Percentiles rank a stretch among this genome's conserved stretches.
Conservation (phyloP, 2,797 vertebrate genomes). For the Esox masquinongy region DNA sequence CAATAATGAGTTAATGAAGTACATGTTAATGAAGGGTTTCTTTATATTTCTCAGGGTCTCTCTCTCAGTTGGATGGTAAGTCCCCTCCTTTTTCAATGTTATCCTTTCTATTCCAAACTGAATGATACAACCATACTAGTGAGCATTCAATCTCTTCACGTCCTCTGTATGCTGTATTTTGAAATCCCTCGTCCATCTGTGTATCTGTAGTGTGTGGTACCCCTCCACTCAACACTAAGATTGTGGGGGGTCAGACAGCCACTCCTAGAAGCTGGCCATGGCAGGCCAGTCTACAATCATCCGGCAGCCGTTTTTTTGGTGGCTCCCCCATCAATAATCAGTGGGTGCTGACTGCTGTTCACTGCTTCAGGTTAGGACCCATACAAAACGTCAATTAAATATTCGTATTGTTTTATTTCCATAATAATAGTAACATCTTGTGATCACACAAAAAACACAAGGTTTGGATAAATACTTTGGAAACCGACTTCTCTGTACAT, state of each 20-base stretch:
- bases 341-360: conserved; percentile 77
- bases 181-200: neutral
- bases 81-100: conserved; percentile 3
- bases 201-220: conserved; percentile 25
- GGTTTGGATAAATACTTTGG: no score
- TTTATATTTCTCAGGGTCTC: conserved; percentile 41
- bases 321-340: conserved; percentile 71
- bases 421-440: no score
- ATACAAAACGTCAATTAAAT: neutral
- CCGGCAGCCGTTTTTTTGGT: conserved; percentile 63
- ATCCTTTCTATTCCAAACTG: neutral
- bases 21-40: neutral
- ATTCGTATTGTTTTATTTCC: no score
- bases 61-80: conserved; percentile 49
- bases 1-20: neutral
- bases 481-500: no score
- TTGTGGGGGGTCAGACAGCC: conserved; percentile 47
- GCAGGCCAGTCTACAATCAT: conserved; percentile 70
- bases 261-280: conserved; percentile 76
- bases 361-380: conserved; percentile 63
- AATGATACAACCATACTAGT: neutral
- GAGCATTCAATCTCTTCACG: neutral
- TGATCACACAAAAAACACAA: no score
- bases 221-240: conserved; percentile 21
- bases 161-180: neutral